Evolutionary conservation across 2,113 vertebrate species (phyloP), one percentile per base, ranked within the genome.

Genomic region (Anguilla japonica): DNA sequence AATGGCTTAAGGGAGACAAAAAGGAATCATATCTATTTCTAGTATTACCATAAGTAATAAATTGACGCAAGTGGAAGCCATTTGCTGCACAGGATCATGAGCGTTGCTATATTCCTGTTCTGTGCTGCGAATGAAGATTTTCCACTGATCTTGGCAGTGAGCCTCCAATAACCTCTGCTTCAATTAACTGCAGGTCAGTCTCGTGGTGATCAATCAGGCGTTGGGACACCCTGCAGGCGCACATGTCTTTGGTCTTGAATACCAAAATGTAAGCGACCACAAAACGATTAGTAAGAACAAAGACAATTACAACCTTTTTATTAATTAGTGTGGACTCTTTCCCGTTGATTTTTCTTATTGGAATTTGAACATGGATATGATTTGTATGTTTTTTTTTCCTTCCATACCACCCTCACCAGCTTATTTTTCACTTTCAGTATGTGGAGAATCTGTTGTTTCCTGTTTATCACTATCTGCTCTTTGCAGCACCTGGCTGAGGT

Each of bases 161-260:
- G 46, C 50, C 50, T 29, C 53, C 82, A 34, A n/a, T 83, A 60
- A 83, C 46, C 46, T 83, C 50, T 26, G n/a, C 82, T 57, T 56
- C 82, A 83, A 83, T 83, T 83, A 83, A 56, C 46, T 57, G 50
- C 50, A 83, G 82, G 82, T 57, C 53, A 57, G 15, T 13, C 2
- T 57, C 39, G 29, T n/a, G 46, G n/a, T 57, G 82, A 83, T 83
- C 82, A 56, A 34, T 83, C 82, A 83, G 34, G 29, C 15, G n/a
- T 29, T 57, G 82, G 26, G 26, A 71, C 63, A 71, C 5, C 16
- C 63, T 71, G 63, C 63, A 83, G 26, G n/a, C 50, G 14, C 34
- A 29, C 1, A 34, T 83, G 82, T 14, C 41, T 39, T 83, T 63
- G 82, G 57, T 60, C 82, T 83, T 75, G 81, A 82, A 82, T 53